Percentiles rank a stretch among this genome's conserved stretches.
phyloP scores from a whole-genome alignment of 2,888 invertebrate species.

The Pristionchus arcanus region DNA sequence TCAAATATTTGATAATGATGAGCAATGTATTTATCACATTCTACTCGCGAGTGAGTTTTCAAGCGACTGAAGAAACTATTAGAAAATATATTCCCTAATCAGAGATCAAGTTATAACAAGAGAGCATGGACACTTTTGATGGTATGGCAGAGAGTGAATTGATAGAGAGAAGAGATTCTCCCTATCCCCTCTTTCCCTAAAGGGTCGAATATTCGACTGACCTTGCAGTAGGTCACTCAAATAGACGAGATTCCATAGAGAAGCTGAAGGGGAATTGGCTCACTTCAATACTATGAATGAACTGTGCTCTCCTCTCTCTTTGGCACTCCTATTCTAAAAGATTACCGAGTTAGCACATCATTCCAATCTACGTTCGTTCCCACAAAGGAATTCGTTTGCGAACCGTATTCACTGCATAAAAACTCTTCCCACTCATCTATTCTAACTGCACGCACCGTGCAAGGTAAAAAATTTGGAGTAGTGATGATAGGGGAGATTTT shows the following conservation, averaged over 20 bases:
- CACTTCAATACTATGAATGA: neutral
- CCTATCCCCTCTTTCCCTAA: neutral
- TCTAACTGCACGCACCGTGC: too few species aligned
- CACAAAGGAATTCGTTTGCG: neutral
- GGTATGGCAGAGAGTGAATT: neutral
- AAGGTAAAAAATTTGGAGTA: neutral
- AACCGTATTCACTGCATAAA: neutral
- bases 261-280: neutral
- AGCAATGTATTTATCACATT: too few species aligned
- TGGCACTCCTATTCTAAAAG: neutral
- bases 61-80: neutral
- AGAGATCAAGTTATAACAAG: neutral
- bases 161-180: constrained; percentile 25
- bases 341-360: neutral
- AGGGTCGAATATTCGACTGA: neutral
- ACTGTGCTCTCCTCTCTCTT: neutral
- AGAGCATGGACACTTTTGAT: neutral
- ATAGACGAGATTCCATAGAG: neutral
- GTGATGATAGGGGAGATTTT: neutral
- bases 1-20: too few species aligned
- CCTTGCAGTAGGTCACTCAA: constrained; percentile 4
- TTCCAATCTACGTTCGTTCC: neutral
- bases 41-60: too few species aligned
- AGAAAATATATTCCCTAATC: too few species aligned
- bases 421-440: too few species aligned